Percentiles rank a stretch among this genome's conserved stretches.
phyloP scores from a whole-genome alignment of 92 coral and sea anemone genomes.

The Desmophyllum pertusum region DNA sequence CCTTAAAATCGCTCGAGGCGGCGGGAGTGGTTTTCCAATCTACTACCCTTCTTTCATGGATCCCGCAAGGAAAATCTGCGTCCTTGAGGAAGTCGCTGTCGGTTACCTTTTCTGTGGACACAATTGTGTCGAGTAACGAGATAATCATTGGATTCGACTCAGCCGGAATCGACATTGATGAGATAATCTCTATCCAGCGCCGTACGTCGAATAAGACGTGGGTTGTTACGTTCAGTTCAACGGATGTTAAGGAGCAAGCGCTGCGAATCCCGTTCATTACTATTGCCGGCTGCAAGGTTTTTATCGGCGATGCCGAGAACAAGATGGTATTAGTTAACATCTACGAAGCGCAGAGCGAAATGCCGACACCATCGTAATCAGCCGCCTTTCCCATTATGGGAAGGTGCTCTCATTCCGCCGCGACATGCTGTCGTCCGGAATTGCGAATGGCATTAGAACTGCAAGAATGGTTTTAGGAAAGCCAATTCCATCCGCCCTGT shows the following conservation, averaged over 20 bases:
- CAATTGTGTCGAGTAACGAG: fast-evolving
- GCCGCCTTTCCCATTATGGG: neutral
- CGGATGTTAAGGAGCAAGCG: neutral
- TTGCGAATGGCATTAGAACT: neutral
- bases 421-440: neutral
- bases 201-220: neutral
- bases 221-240: neutral
- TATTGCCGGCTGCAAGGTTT: neutral
- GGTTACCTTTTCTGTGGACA: neutral
- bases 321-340: neutral
- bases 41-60: no score
- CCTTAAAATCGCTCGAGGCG: no score
- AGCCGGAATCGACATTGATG: neutral
- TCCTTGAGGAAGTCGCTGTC: no score
- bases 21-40: no score
- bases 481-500: neutral
- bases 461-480: neutral
- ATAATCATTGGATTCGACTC: neutral
- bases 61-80: no score
- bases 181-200: neutral
- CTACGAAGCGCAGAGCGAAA: neutral
- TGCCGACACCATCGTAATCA: neutral
- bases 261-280: no score
- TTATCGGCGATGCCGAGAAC: neutral
- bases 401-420: neutral